phyloP scores from a whole-genome alignment of 2,888 invertebrate genomes.

The Gryllus longicercus region DNA sequence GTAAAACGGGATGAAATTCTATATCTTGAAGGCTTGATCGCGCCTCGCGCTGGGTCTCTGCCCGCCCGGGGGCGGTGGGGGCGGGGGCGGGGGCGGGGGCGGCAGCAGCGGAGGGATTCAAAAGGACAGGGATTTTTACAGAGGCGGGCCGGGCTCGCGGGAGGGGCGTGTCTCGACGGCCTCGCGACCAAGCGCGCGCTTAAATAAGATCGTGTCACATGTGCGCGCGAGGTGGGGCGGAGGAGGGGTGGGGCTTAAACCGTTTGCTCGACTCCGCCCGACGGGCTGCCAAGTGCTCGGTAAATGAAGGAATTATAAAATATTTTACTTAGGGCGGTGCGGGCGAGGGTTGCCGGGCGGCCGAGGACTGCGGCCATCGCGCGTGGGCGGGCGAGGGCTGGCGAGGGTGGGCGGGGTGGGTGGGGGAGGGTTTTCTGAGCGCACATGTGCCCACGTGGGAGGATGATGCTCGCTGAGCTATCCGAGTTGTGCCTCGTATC shows the following conservation, averaged over 20 bases:
- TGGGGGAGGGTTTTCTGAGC: no score
- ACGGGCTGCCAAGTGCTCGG: constrained; percentile 2
- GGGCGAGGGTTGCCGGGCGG: no score
- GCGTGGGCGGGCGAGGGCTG: no score
- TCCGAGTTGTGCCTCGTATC: no score
- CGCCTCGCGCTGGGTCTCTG: neutral
- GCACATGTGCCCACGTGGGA: no score
- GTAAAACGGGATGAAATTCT: constrained; percentile 22
- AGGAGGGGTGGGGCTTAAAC: neutral
- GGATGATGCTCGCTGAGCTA: no score
- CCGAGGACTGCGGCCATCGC: no score
- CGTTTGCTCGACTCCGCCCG: neutral
- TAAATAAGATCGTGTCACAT: constrained; percentile 7
- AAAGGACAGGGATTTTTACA: constrained; percentile 10
- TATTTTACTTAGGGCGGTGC: neutral
- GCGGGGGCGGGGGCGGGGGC: neutral
- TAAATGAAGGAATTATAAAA: constrained; percentile 17
- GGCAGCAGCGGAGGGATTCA: neutral
- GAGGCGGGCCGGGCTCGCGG: neutral
- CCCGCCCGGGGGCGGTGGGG: neutral
- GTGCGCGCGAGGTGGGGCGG: neutral
- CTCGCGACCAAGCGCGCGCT: neutral
- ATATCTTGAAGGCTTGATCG: constrained; percentile 23
- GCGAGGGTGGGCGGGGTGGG: no score
- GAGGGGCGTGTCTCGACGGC: neutral